A percentile compares a stretch with the other conserved stretches of the same genome.
Evolutionary conservation across 2,113 vertebrate species (phyloP).

Genomic region (Lepus europaeus): DNA sequence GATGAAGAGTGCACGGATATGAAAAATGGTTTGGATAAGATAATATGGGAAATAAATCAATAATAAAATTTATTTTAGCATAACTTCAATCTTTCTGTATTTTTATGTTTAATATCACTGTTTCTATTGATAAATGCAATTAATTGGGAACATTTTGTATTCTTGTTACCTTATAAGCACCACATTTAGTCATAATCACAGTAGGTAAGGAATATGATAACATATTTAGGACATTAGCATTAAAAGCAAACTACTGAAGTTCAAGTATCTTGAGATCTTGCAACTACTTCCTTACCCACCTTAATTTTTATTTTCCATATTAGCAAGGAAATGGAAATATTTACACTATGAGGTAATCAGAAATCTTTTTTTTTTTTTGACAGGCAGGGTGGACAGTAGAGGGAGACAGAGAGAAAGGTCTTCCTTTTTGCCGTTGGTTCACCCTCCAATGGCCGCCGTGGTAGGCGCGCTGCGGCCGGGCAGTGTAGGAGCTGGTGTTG

Average conservation of each 20-base stretch:
- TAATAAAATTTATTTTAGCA: neutral
- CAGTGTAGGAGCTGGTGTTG: too few species aligned
- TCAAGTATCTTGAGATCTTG: neutral
- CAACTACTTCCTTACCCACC: neutral
- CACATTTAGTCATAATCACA: neutral
- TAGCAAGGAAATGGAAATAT: neutral
- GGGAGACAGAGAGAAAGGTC: too few species aligned
- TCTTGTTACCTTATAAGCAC: neutral
- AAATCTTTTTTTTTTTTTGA: neutral
- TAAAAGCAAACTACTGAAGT: conserved; percentile 7
- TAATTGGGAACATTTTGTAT: neutral
- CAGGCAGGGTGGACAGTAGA: too few species aligned
- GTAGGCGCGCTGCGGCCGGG: too few species aligned
- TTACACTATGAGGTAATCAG: neutral
- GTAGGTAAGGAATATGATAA: neutral
- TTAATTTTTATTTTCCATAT: neutral
- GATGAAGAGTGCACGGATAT: neutral
- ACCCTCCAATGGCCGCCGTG: too few species aligned
- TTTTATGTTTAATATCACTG: neutral
- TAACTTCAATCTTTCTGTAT: neutral
- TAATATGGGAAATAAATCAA: neutral
- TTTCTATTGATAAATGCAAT: neutral
- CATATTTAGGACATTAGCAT: neutral
- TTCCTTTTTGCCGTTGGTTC: too few species aligned
- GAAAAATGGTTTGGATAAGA: neutral